These are phyloP conservation scores for Teleopsis dalmanni DNA, from an alignment of 1,140 invertebrate genomes.

Conservation along the genomic window DNA sequence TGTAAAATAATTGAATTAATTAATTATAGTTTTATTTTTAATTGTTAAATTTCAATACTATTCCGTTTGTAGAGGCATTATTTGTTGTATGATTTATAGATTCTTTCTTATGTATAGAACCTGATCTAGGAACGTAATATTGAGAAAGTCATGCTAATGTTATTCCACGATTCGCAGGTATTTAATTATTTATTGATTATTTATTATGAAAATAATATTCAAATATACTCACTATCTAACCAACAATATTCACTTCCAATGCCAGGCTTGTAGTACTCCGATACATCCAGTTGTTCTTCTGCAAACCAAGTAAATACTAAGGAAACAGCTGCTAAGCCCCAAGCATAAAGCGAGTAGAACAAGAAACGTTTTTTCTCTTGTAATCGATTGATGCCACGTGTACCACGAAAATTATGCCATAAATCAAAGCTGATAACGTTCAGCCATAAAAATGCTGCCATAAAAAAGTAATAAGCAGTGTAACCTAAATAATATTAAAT, in stretches of 20 bases:
- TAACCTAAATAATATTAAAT: no score
- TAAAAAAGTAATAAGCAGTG: constrained; percentile 64
- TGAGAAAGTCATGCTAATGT: no score
- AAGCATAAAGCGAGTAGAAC: constrained; percentile 63
- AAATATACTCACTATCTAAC: constrained; percentile 48
- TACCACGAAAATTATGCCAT: constrained; percentile 63
- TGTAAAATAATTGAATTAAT: no score
- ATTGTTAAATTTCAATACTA: no score
- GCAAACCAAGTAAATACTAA: constrained; percentile 45
- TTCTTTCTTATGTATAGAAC: no score
- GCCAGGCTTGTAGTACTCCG: constrained; percentile 45
- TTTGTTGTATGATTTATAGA: no score
- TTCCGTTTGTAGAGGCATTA: no score
- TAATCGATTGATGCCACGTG: constrained; percentile 45
- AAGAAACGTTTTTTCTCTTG: constrained; percentile 52
- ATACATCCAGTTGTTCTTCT: constrained; percentile 46
- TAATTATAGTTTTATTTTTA: no score
- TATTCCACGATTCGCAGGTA: no score
- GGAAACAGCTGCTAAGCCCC: constrained; percentile 53
- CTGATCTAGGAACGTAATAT: no score
- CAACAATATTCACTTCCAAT: constrained; percentile 52
- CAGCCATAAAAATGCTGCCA: constrained; percentile 71
- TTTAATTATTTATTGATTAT: no score
- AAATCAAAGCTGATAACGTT: constrained; percentile 70
- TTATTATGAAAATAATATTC: neutral